A percentile compares a stretch with the other conserved stretches of the same genome.
phyloP scores from a whole-genome alignment of 1,140 invertebrate genomes.

The Magallana angulata region DNA sequence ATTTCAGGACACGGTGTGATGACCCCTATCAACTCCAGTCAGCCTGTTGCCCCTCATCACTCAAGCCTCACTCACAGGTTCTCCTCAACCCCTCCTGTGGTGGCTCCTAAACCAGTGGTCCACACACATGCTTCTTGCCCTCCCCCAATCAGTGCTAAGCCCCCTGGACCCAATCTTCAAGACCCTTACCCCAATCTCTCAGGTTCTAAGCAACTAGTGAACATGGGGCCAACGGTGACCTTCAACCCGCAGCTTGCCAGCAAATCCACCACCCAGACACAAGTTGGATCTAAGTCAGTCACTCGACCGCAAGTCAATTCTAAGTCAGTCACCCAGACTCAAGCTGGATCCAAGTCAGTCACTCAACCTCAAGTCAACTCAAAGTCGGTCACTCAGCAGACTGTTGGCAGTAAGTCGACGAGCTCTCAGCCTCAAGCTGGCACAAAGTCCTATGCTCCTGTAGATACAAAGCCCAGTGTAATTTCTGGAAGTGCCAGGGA shows the following conservation, averaged over 20 bases:
- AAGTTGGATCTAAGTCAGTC: not conserved
- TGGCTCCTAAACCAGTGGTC: slow-evolving; percentile 1
- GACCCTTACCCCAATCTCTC: not conserved
- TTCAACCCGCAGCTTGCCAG: not conserved
- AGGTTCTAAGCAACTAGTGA: not conserved
- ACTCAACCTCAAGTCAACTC: not conserved
- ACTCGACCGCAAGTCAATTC: not conserved
- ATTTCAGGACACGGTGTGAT: not conserved
- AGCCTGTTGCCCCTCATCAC: not conserved
- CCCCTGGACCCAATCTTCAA: not conserved
- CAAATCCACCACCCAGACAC: not conserved
- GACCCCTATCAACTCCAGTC: not conserved
- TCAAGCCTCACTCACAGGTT: not conserved
- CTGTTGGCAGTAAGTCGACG: not conserved
- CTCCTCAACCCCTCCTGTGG: not conserved
- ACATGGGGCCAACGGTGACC: not conserved
- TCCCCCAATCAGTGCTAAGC: slow-evolving; percentile 3
- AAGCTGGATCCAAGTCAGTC: not conserved
- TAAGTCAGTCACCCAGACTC: not conserved
- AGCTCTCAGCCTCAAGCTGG: not conserved
- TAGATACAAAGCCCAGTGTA: not conserved
- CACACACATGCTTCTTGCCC: not conserved
- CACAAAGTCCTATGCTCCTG: not conserved
- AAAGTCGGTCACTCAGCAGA: not conserved
- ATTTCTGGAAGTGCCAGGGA: not conserved